Conservation (phyloP, 2,113 vertebrate species). For the Melospiza georgiana region DNA sequence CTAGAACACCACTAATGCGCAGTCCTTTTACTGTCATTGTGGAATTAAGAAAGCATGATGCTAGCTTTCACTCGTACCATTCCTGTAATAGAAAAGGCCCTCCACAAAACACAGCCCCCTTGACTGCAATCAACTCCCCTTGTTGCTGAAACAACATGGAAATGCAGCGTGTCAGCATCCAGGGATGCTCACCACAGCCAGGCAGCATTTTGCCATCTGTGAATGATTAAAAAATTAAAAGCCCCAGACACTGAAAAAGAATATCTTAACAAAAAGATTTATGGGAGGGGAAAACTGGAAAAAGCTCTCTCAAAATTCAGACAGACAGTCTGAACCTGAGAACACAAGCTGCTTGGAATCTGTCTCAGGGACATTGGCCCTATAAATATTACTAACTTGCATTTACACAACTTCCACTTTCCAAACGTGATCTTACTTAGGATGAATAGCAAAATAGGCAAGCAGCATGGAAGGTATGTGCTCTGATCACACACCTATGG, state of each 20-base stretch:
- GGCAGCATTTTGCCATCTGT: not conserved
- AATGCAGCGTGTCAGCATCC: not conserved
- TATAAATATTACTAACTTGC: not conserved
- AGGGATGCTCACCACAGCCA: slow-evolving; percentile 10
- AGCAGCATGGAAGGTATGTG: not conserved
- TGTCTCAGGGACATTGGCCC: not conserved
- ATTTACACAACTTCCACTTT: not conserved
- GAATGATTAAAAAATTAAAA: slow-evolving; percentile 1
- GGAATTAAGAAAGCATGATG: slow-evolving; percentile 3
- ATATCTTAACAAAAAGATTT: not conserved
- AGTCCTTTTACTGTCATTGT: slow-evolving; percentile 13
- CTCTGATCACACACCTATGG: not conserved
- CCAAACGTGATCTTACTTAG: not conserved
- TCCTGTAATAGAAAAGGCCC: not conserved
- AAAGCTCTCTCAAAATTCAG: not conserved
- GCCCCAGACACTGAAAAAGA: not conserved
- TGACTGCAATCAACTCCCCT: slow-evolving; percentile 19
- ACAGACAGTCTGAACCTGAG: not conserved
- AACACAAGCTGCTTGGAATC: not conserved
- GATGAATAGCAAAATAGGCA: not conserved
- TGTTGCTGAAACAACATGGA: slow-evolving; percentile 21
- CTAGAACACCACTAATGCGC: not conserved
- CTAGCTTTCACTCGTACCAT: not conserved
- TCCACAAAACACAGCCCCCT: not conserved
- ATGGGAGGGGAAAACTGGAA: not conserved